Base-by-base conservation (phyloP, 2,888 invertebrate genomes). In the Dorcus parallelipipedus region DNA sequence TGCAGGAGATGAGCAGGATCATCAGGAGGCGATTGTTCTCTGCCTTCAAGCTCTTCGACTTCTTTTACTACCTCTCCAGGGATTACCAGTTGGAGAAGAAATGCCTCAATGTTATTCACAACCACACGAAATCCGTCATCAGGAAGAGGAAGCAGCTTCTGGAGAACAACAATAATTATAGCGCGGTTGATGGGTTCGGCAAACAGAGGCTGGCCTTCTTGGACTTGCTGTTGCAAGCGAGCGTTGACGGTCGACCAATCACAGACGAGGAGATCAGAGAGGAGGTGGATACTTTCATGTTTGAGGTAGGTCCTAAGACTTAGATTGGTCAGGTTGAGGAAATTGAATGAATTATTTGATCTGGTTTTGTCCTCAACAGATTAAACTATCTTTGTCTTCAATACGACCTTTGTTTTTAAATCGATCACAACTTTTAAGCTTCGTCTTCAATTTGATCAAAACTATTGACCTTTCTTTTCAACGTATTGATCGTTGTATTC, bases 261-360 rank as follows among this genome's bases (percentile, higher is more conserved):
- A 71, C 94, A 92, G 47, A 96, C 51, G 45, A 59, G 82, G 33
- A 86, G 84, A 0, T 66, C 41, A 51, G 62, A 17, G 53, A 66
- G 26, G 66, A 66, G 58, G 66, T 64, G 1, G 64, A 66, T 49
- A 64, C 66, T 0, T 66, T 66, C 47, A 64, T 66, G 66, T 66
- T 66, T 52, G 66, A 60, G 43, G 64, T 64, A 56, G 17, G 45
- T 8, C n/a, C 41, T 41, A n/a, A 9, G 10, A 14, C 41, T 41
- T 41, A 74, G 71, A 60, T 26, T 26, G 26, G 6, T 26, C 26
- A 26, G 6, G 26, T 3, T 26, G 4, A 26, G 26, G 26, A 26
- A 26, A 26, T 4, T 33, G 26, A 33, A 33, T 33, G 4, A 33
- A 33, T 4, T 33, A 6, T 33, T 33, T 33, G 26, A 33, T 33